phyloP scores from a whole-genome alignment of 2,113 vertebrate genomes.

The Dicaeum eximium region DNA sequence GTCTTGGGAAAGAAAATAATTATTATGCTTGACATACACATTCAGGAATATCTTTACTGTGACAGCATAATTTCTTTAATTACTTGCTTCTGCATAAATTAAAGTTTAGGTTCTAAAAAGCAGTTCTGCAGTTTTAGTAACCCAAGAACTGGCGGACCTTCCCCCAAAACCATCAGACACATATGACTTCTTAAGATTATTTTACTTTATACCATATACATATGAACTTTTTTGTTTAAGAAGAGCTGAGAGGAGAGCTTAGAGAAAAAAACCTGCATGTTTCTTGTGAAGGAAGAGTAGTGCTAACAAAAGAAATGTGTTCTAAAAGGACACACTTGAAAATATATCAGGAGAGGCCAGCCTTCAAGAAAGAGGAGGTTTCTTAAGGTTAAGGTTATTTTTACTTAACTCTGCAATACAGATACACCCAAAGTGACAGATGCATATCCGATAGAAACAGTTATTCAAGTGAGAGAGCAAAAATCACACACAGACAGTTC shows the following conservation, averaged over 20 bases:
- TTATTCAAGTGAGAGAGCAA: not conserved
- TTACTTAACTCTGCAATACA: not conserved
- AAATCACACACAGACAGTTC: not conserved
- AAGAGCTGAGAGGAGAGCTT: not conserved
- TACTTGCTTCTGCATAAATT: not conserved
- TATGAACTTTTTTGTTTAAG: not conserved
- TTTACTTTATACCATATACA: not conserved
- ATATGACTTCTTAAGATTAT: not conserved
- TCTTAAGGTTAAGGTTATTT: not conserved
- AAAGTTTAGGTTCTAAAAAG: not conserved
- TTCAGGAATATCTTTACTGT: not conserved
- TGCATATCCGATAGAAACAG: not conserved
- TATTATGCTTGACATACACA: not conserved
- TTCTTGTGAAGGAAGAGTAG: not conserved
- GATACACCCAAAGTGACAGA: not conserved
- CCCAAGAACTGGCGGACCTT: not conserved
- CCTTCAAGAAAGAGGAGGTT: not conserved
- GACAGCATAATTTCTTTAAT: not conserved
- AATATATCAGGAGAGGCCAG: not conserved
- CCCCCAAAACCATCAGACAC: not conserved
- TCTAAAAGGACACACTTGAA: not conserved
- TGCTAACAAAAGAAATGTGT: not conserved
- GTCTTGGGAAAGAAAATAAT: not conserved
- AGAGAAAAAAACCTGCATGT: not conserved
- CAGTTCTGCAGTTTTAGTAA: not conserved